Base-by-base conservation (phyloP, 1,140 invertebrate genomes). In the Armadillidium nasatum region DNA sequence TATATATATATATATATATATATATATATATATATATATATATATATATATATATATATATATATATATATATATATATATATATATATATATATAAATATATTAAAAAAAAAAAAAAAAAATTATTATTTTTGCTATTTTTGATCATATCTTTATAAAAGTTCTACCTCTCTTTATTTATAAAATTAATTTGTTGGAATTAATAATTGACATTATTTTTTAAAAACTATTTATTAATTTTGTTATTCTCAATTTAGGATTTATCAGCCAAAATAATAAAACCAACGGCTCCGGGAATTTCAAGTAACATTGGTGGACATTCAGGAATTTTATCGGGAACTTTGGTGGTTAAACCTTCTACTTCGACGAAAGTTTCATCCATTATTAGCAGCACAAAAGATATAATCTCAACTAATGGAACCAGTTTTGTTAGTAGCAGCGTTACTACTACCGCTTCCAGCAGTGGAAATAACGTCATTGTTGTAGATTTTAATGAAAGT, bases 221-320 rank as follows among this genome's bases (percentile, higher is more conserved):
- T 33, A n/a, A n/a, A n/a, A n/a, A n/a, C 6, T 33, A 33, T 33
- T 33, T 33, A 3, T 33, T 33, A 3, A 33, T 33, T 33, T 60
- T 60, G 19, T 19, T 15, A 1, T 60, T 60, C 19, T 60, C 7
- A 60, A 60, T 60, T 60, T 60, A 60, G 50, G 50, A 60, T 7
- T 60, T 60, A 19, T 60, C 50, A 19, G 50, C 50, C 11, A 60
- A 60, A 60, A 60, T 60, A 60, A 60, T 60, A 19, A 60, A 60
- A 60, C 50, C 50, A 15, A 3, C 50, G 50, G 3, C 50, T 1
- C 50, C 1, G 19, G 50, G 50, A 60, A 13, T 60, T 2, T 60
- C 50, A 4, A 19, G 50, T 15, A 60, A 13, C 50, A 60, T 60
- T 7, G 50, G 50, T 60, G 50, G 50, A 60, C 11, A 19, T 19